Base-by-base conservation (phyloP, 2,797 vertebrate species). In the Acestrorhynchus altus region DNA sequence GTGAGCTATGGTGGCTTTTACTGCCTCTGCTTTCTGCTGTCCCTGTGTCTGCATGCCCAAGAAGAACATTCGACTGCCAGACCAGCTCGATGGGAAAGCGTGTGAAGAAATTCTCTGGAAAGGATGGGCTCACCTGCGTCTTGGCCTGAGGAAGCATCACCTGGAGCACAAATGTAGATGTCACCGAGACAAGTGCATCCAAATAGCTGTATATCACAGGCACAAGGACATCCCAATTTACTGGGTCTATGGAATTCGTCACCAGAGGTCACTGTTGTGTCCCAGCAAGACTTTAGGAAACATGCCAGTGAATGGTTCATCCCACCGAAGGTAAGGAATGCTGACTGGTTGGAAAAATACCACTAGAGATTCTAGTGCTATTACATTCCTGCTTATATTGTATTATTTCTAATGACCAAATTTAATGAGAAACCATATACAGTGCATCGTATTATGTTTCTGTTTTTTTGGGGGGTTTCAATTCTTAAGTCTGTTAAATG, bases 251-350 rank as follows among this genome's bases (percentile, higher is more conserved):
- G 77, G 31, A 60, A 56, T 52, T 60, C 67, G 74, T 4, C n/a
- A 76, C 8, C 35, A 4, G 71, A 22, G 4, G 66, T 79, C n/a
- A 0, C 24, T 5, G 54, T 31, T 42, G 35, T 57, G 31, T 77
- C 77, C 57, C 68, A 71, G 3, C 66, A 28, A 76, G 84, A 86
- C 20, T 57, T 64, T 15, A 46, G 28, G 49, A 72, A 59, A 74
- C 78, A 67, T 52, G 78, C 81, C 52, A 63, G 68, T 1, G 61
- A 72, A 31, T 85, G 54, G 61, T 78, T 68, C 47, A 75, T 81
- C 49, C 71, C 76, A 44, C 54, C 71, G 40, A 22, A 15, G 90
- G 89, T 90, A 89, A 80, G 87, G 11, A 70, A 8, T 35, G 15
- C 39, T 67, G 54, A 46, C 28, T 13, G 13, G 8, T 65, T 9